A percentile compares a stretch with the other conserved stretches of the same genome.
These are phyloP conservation scores for Pseudonaja textilis DNA, from an alignment of 2,113 vertebrate genomes.

Conservation along the genomic window DNA sequence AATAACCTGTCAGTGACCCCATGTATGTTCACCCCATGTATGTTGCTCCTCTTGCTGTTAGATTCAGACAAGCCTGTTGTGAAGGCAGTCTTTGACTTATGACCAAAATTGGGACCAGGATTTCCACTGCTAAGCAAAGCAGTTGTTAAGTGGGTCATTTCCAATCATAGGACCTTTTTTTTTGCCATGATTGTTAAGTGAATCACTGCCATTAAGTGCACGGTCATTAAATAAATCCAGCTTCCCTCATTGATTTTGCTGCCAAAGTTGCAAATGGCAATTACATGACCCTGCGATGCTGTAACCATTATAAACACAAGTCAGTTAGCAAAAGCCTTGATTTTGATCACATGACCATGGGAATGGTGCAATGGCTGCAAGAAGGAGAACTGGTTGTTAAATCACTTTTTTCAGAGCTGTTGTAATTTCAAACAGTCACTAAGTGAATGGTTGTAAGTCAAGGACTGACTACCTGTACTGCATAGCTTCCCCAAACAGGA, in stretches of 20 bases:
- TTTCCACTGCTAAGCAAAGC: background rate
- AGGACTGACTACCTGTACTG: background rate
- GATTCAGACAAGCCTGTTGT: background rate
- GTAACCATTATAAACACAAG: background rate
- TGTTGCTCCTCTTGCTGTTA: slow-evolving; percentile 9
- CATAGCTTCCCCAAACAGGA: background rate
- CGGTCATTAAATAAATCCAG: background rate
- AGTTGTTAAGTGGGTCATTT: background rate
- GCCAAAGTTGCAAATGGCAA: background rate
- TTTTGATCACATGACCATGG: background rate
- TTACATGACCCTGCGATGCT: background rate
- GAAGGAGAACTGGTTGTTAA: background rate
- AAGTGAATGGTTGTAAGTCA: background rate
- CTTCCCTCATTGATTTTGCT: background rate
- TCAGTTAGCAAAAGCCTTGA: background rate
- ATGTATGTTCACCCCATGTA: no score
- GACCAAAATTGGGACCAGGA: background rate
- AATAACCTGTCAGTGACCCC: background rate
- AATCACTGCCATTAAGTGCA: background rate
- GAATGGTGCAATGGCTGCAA: background rate
- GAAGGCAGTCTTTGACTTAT: background rate
- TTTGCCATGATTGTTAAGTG: background rate
- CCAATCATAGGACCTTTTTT: background rate
- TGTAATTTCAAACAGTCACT: background rate
- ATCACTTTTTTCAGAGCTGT: background rate